Percentiles rank a stretch among this genome's conserved stretches.
Conservation (phyloP, 2,888 invertebrate species). For the Coleophora flavipennella region DNA sequence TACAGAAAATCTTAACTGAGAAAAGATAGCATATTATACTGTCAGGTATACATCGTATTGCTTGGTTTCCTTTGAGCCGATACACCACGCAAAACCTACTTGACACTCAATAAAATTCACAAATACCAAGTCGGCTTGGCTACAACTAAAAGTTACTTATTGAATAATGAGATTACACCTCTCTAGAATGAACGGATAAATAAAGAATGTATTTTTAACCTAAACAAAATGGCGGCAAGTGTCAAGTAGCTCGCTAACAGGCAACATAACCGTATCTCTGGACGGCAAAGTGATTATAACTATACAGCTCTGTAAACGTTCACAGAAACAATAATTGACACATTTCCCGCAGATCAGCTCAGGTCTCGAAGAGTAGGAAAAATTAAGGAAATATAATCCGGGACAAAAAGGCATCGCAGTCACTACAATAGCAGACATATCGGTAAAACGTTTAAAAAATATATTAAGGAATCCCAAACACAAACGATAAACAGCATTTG, state of each 20-base stretch:
- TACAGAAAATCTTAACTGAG: too few relatives aligned
- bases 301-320: constrained; percentile 6
- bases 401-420: constrained; percentile 17
- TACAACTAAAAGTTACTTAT: too few relatives aligned
- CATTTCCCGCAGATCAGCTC: constrained; percentile 4
- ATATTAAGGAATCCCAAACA: constrained; percentile 39
- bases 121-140: too few relatives aligned
- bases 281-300: constrained; percentile 15
- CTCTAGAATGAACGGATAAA: too few relatives aligned
- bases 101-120: not conserved
- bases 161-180: too few relatives aligned
- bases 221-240: not conserved
- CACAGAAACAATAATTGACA: constrained; percentile 15
- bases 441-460: constrained; percentile 44
- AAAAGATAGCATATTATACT: too few relatives aligned
- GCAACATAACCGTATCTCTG: constrained; percentile 3
- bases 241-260: not conserved
- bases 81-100: not conserved
- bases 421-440: constrained; percentile 15
- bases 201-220: not conserved
- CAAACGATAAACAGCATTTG: constrained; percentile 26
- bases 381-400: constrained; percentile 8
- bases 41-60: constrained; percentile 10
- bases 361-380: constrained; percentile 3
- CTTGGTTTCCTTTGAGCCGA: constrained; percentile 11